These are phyloP conservation scores for Anadara kagoshimensis DNA, from an alignment of 1,140 invertebrate species.

Conservation along the genomic window DNA sequence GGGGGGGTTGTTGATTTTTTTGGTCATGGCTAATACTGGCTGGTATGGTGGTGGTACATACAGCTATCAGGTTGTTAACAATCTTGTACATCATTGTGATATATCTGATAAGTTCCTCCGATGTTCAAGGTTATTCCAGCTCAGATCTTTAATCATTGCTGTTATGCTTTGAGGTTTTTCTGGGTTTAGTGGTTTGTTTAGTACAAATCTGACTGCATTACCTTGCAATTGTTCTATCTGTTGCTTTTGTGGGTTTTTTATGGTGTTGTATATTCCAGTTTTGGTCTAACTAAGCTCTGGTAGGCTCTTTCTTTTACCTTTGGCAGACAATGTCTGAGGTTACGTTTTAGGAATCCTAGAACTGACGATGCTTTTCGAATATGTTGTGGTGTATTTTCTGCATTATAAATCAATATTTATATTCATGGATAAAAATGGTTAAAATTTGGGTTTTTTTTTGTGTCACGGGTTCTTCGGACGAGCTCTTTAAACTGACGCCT, in stretches of 20 bases:
- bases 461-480: too few species aligned
- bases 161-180: neutral
- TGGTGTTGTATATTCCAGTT: constrained; percentile 19
- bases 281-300: constrained; percentile 17
- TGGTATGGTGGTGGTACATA: too few species aligned
- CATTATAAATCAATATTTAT: too few species aligned
- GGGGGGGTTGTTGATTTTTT: too few species aligned
- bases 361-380: constrained; percentile 11
- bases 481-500: too few species aligned
- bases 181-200: neutral
- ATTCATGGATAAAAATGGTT: too few species aligned
- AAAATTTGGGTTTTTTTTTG: too few species aligned
- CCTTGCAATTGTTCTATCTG: constrained; percentile 21
- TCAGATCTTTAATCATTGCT: neutral
- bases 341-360: constrained; percentile 15
- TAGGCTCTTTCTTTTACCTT: constrained; percentile 28
- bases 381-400: neutral
- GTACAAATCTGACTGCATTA: constrained; percentile 15
- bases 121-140: neutral
- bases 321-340: too few species aligned
- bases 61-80: too few species aligned
- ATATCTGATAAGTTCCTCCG: neutral
- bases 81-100: constrained; percentile 4
- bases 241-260: constrained; percentile 15
- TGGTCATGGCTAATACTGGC: too few species aligned